Percentiles rank a stretch among this genome's conserved stretches.
phyloP scores from a whole-genome alignment of 2,888 invertebrate genomes.

The Aphidius colemani region DNA sequence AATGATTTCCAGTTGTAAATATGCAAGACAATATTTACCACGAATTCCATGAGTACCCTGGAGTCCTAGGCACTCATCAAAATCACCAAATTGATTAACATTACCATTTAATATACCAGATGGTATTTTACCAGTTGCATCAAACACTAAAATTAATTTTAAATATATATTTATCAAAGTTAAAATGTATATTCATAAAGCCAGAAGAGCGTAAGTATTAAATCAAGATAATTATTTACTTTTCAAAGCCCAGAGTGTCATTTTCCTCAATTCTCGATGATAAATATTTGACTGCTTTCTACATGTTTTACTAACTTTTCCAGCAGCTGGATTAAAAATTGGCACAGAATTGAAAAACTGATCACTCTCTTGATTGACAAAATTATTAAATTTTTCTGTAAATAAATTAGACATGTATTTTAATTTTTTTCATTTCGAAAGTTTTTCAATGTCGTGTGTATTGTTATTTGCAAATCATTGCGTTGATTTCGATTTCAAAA shows the following conservation, averaged over 20 bases:
- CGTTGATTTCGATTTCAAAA: constrained; percentile 28
- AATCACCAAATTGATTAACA: constrained; percentile 73
- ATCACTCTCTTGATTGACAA: constrained; percentile 49
- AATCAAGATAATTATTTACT: too few species aligned
- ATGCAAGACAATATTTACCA: constrained; percentile 71
- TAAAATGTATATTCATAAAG: constrained; percentile 8
- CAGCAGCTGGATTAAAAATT: constrained; percentile 50
- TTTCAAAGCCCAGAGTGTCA: constrained; percentile 56
- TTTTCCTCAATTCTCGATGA: constrained; percentile 50
- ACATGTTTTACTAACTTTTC: constrained; percentile 51
- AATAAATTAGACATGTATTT: neutral
- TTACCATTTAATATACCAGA: constrained; percentile 73
- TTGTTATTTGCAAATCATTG: constrained; percentile 3
- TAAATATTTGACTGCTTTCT: constrained; percentile 50
- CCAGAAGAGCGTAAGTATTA: constrained; percentile 15
- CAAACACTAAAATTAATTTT: constrained; percentile 66
- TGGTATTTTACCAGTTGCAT: constrained; percentile 73
- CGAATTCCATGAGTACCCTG: constrained; percentile 60
- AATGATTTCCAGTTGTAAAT: constrained; percentile 64
- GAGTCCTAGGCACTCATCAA: constrained; percentile 68
- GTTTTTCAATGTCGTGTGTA: neutral
- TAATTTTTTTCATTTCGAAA: constrained; percentile 4
- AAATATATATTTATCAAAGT: constrained; percentile 2
- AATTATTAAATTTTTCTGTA: constrained; percentile 48
- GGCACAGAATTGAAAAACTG: constrained; percentile 50